phyloP scores from a whole-genome alignment of 1,140 invertebrate genomes.

The Drosophila nikananu region DNA sequence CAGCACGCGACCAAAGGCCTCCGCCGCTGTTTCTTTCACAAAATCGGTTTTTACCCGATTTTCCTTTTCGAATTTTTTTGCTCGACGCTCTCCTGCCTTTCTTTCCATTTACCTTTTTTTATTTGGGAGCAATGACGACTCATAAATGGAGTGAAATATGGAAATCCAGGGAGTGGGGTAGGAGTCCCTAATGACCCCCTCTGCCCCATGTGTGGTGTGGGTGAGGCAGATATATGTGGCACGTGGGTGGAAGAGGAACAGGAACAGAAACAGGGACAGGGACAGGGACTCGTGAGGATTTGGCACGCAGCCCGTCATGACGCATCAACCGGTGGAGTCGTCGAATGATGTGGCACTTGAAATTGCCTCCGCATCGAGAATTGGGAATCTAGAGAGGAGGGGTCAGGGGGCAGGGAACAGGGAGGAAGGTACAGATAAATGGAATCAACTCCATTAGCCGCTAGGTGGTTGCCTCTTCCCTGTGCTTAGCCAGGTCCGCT shows the following conservation, averaged over 20 bases:
- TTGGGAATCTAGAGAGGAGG: background rate
- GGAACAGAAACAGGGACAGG: background rate
- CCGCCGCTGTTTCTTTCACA: background rate
- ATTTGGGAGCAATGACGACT: constrained; percentile 67
- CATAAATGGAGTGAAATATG: constrained; percentile 75
- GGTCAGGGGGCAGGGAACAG: background rate
- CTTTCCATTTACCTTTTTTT: background rate
- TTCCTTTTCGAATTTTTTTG: constrained; percentile 28
- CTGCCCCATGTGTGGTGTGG: background rate
- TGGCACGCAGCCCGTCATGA: constrained; percentile 74
- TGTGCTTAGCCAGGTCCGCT: background rate
- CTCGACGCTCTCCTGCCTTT: constrained; percentile 10
- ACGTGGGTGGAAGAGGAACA: background rate
- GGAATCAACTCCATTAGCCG: constrained; percentile 31
- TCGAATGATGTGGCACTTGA: constrained; percentile 61
- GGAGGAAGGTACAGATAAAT: constrained; percentile 11
- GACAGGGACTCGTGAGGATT: constrained; percentile 7
- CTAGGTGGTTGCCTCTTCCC: constrained; percentile 17
- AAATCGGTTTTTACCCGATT: constrained; percentile 23
- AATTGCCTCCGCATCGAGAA: constrained; percentile 42
- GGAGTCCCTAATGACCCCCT: constrained; percentile 74
- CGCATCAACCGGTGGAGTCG: constrained; percentile 57
- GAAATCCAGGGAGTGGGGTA: constrained; percentile 29
- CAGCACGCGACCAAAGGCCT: constrained; percentile 63
- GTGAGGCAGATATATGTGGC: constrained; percentile 12